A percentile compares a stretch with the other conserved stretches of the same genome.
phyloP scores from a whole-genome alignment of 1,140 invertebrate species.

The Rhopalosiphum padi region DNA sequence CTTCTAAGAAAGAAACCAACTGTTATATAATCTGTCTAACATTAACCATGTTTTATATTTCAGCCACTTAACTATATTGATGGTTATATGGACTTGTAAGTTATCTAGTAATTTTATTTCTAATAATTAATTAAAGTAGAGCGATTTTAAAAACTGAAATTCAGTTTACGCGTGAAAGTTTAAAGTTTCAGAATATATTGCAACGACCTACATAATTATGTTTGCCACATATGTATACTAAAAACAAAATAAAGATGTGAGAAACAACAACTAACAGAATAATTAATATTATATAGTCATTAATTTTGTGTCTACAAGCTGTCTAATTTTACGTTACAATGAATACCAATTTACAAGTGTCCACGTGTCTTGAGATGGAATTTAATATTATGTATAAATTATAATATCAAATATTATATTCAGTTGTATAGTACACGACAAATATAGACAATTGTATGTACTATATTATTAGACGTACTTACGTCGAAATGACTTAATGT shows the following conservation, averaged over 20 bases:
- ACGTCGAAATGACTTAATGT: neutral
- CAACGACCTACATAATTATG: neutral
- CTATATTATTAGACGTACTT: neutral
- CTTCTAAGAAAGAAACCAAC: neutral
- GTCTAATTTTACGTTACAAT: neutral
- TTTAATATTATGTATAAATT: neutral
- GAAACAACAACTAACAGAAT: neutral
- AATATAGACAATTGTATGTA: neutral
- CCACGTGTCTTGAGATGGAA: neutral
- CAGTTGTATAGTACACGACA: neutral
- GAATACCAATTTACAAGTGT: neutral
- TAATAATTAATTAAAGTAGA: neutral
- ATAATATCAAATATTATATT: neutral
- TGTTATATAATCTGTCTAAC: neutral
- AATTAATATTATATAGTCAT: neutral
- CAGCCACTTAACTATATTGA: neutral
- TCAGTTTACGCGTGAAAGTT: neutral
- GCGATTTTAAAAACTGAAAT: neutral
- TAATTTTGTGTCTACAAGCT: neutral
- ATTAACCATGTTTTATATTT: neutral
- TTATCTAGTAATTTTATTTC: neutral
- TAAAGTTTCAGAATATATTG: neutral
- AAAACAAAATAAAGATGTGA: neutral
- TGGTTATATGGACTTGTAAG: neutral
- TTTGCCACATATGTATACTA: neutral